Conservation (phyloP, 2,888 invertebrate species). For the Acleris literana region DNA sequence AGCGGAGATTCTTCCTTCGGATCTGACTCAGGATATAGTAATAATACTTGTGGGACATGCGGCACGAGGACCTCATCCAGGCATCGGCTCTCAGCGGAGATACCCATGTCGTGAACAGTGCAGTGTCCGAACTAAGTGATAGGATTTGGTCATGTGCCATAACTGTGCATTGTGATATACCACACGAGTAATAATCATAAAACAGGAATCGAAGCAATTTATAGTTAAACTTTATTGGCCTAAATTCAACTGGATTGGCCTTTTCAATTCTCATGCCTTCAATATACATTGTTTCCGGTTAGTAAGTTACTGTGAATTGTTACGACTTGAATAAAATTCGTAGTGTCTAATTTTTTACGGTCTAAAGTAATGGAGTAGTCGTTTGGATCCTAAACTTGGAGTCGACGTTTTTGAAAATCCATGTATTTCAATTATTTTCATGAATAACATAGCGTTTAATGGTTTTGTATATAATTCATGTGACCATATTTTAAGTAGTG, state of each 20-base stretch:
- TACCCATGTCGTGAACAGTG: constrained; percentile 76
- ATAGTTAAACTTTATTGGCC: constrained; percentile 63
- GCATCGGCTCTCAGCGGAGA: constrained; percentile 77
- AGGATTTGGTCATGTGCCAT: constrained; percentile 55
- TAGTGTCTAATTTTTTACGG: constrained; percentile 68
- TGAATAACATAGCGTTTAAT: constrained; percentile 41
- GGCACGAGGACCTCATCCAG: constrained; percentile 84
- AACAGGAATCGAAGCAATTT: constrained; percentile 50
- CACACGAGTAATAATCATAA: constrained; percentile 32
- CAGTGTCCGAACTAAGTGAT: constrained; percentile 47
- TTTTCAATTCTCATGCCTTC: constrained; percentile 66
- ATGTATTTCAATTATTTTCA: constrained; percentile 40
- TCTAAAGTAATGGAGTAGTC: constrained; percentile 54
- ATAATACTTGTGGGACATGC: constrained; percentile 89
- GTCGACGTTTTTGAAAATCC: constrained; percentile 47
- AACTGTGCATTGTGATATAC: constrained; percentile 43
- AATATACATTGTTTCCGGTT: constrained; percentile 39
- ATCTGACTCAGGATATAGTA: constrained; percentile 93
- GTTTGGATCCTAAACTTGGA: constrained; percentile 36
- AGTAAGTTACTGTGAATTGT: constrained; percentile 35
- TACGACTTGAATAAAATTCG: constrained; percentile 46
- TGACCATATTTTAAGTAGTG: constrained; percentile 72
- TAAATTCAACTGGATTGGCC: constrained; percentile 57
- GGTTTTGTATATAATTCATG: constrained; percentile 74
- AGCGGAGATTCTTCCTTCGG: constrained; percentile 91